These are phyloP conservation scores for Arbacia lixula DNA, from an alignment of 53 echinoderm and acorn worm species.

Conservation along the genomic window DNA sequence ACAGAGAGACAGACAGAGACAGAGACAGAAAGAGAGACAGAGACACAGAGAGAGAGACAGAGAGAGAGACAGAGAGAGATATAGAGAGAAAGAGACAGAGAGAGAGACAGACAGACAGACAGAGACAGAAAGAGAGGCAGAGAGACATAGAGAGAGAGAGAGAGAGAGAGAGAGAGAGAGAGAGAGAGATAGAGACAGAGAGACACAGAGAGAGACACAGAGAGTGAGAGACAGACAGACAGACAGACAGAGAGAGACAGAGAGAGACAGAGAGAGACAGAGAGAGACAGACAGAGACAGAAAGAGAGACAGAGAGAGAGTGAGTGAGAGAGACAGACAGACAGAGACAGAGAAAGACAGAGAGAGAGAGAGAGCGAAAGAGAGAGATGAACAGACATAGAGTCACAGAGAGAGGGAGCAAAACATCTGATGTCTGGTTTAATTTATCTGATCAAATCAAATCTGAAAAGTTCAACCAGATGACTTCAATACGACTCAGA, in stretches of 20 bases:
- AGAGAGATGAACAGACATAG: not conserved
- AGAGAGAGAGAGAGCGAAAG: not conserved
- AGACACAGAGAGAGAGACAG: not conserved
- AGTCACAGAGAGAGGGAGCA: not conserved
- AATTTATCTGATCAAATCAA: too few species aligned
- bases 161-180: not conserved
- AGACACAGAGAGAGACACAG: not conserved
- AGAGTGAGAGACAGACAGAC: not conserved
- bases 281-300: not conserved
- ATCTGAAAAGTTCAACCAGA: too few species aligned
- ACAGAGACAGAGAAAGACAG: not conserved
- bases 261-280: not conserved
- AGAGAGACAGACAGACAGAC: not conserved
- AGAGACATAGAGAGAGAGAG: not conserved
- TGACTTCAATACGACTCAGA: too few species aligned
- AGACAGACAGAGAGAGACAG: not conserved
- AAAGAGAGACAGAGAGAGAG: not conserved
- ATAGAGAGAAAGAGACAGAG: not conserved
- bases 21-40: not conserved
- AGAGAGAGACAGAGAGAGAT: not conserved
- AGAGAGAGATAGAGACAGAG: not conserved
- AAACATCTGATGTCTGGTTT: not conserved
- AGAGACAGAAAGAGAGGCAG: not conserved
- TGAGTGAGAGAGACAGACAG: not conserved
- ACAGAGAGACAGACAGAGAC: too few species aligned